phyloP scores from a whole-genome alignment of 2,113 vertebrate species.

The Anhinga anhinga region DNA sequence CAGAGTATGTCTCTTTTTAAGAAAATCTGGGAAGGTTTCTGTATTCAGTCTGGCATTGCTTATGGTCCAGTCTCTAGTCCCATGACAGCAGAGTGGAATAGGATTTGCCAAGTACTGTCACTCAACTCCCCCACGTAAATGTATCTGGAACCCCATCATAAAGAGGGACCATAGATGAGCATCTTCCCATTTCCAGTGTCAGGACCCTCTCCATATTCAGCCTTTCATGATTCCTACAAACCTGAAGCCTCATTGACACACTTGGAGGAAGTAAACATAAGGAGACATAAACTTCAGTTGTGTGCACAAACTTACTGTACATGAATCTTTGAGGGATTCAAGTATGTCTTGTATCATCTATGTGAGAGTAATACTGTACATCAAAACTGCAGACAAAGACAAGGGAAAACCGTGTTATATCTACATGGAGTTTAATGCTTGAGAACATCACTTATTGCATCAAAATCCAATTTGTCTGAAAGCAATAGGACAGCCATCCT shows the following conservation, averaged over 20 bases:
- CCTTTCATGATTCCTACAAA: not conserved
- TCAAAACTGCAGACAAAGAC: not conserved
- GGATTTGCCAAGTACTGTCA: not conserved
- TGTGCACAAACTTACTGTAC: not conserved
- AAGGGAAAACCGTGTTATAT: not conserved
- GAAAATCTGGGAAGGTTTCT: not conserved
- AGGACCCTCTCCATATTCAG: not conserved
- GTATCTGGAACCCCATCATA: not conserved
- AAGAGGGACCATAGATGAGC: rapidly evolving
- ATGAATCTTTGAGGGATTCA: not conserved
- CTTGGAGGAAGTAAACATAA: not conserved
- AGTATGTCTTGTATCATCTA: not conserved
- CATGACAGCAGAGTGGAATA: not conserved
- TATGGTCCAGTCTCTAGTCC: not conserved
- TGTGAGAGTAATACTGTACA: not conserved
- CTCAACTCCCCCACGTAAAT: rapidly evolving
- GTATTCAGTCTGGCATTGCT: not conserved
- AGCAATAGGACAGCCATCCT: not conserved
- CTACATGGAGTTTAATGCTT: not conserved
- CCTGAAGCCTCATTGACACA: not conserved
- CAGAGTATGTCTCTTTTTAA: not conserved
- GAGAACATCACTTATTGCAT: not conserved
- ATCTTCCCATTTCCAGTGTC: not conserved
- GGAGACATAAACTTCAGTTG: not conserved
- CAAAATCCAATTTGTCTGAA: not conserved